Evolutionary conservation across 2,888 invertebrate genomes (phyloP), one percentile per base, ranked within the genome.

Genomic region (Latrodectus hesperus): DNA sequence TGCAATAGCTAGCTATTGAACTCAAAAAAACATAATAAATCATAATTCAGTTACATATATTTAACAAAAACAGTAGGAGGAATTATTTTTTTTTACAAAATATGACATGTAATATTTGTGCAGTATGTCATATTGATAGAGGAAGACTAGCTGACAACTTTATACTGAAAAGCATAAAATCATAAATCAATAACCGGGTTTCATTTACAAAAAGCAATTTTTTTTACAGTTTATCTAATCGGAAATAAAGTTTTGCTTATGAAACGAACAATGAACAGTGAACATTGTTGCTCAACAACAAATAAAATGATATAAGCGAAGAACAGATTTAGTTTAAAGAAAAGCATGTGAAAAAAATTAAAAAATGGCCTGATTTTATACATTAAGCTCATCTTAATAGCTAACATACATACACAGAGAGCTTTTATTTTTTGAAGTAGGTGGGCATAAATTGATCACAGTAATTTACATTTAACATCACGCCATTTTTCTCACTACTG

Each of bases 381-480:
- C 60, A 16, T 60, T 16, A 60, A 60, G 12, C n/a, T 60, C 60
- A 16, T 60, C n/a, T 16, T 60, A 60, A 12, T 81, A 70, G 52
- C 81, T 72, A 64, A 75, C 75, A 75, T 55, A 80, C 38, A 38
- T n/a, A 64, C 76, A 65, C 65, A 86, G 81, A 87, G 86, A 81
- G 81, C 81, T 80, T 68, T 17, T 26, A 22, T 68, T 17, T 60
- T 60, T 72, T 49, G 26, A 75, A 72, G 60, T 87, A 81, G 86
- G 86, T 87, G 86, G 86, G 86, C 81, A 87, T 79, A 52, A 51
- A 52, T 70, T 83, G 87, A 88, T 88, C 82, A 88, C 87, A 88
- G 87, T 78, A 73, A 53, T 76, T 71, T 52, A 70, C 67, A 73
- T 72, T 71, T 60, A 38, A 60, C 73, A 22, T 85, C 68, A 68